Base-by-base conservation (phyloP, 2,113 vertebrate species). In the Panurus biarmicus region DNA sequence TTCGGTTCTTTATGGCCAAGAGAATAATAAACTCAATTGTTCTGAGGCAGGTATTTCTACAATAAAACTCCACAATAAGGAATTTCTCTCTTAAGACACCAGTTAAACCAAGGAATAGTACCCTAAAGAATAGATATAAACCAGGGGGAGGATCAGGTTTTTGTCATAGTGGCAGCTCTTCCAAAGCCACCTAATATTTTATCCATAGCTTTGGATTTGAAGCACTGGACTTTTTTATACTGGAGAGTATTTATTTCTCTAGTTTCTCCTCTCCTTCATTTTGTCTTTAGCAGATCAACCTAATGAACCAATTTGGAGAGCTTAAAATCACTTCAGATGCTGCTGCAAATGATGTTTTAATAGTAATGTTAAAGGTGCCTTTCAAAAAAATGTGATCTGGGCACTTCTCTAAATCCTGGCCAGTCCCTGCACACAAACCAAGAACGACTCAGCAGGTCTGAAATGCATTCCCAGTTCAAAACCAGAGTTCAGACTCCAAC, bases 331-430 rank as follows among this genome's bases (percentile, higher is more conserved):
- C 48, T 56, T 94, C 72, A 88, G 93, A 93, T 94, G 87, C 93
- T 96, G 91, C 96, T 96, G 93, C 91, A 96, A 96, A 93, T 74
- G 66, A 83, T 22, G 15, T 78, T 95, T 95, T 86, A 94, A 81
- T 75, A 95, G 93, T 7, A 64, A 84, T 72, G 67, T 31, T 71
- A 24, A 54, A 85, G 90, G 50, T 53, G 40, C 22, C 36, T 74
- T 80, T 78, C 18, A 54, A 40, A 69, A 79, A 47, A 42, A 25
- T 2, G 6, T 74, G 50, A 66, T 14, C 15, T 76, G 75, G 51
- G 67, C 69, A 23, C 33, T 50, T 57, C 58, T 65, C 35, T 51
- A 75, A 47, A 76, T 36, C 70, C 61, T 64, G 69, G 20, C 14
- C 36, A 45, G 35, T 21, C 11, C 15, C 53, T 48, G 73, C 58